phyloP scores from a whole-genome alignment of 2,888 invertebrate species.

The Microplitis manilae region DNA sequence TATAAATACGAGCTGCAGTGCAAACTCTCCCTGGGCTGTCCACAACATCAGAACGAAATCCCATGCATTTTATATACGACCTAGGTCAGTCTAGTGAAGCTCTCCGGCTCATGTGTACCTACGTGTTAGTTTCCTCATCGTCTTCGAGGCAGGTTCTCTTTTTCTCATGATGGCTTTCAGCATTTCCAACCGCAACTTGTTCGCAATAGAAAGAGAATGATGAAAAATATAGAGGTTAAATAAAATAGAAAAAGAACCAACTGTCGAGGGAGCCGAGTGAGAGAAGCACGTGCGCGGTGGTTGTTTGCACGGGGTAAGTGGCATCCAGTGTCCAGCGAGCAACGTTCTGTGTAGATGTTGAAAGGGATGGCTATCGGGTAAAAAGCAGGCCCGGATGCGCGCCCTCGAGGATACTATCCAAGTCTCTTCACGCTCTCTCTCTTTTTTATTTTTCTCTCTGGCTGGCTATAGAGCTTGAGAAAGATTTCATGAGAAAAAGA shows the following conservation, averaged over 20 bases:
- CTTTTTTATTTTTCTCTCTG: conserved; percentile 13
- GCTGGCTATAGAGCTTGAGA: conserved; percentile 3
- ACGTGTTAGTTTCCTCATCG: conserved; percentile 62
- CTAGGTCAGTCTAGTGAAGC: conserved; percentile 61
- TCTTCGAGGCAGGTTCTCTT: conserved; percentile 74
- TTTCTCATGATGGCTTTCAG: conserved; percentile 73
- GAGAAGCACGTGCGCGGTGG: conserved; percentile 41
- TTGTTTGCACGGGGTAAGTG: conserved; percentile 68
- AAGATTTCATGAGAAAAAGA: conserved; percentile 29
- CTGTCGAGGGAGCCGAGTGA: conserved; percentile 46
- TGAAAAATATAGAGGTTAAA: conserved; percentile 31
- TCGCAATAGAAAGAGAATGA: conserved; percentile 42
- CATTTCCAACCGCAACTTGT: conserved; percentile 71
- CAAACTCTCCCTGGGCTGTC: conserved; percentile 53
- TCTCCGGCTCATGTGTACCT: conserved; percentile 54
- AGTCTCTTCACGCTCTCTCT: conserved; percentile 36
- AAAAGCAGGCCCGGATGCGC: conserved; percentile 3
- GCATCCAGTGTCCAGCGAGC: conserved; percentile 60
- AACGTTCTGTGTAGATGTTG: conserved; percentile 43
- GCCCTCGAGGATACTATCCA: conserved; percentile 33
- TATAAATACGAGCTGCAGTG: conserved; percentile 59
- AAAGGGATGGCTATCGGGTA: conserved; percentile 35
- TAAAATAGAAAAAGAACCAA: conserved; percentile 40
- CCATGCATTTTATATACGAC: conserved; percentile 70
- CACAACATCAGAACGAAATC: conserved; percentile 63